These are phyloP conservation scores for Dipodomys stephensi DNA, from an alignment of 2,113 vertebrate genomes.

Conservation along the genomic window DNA sequence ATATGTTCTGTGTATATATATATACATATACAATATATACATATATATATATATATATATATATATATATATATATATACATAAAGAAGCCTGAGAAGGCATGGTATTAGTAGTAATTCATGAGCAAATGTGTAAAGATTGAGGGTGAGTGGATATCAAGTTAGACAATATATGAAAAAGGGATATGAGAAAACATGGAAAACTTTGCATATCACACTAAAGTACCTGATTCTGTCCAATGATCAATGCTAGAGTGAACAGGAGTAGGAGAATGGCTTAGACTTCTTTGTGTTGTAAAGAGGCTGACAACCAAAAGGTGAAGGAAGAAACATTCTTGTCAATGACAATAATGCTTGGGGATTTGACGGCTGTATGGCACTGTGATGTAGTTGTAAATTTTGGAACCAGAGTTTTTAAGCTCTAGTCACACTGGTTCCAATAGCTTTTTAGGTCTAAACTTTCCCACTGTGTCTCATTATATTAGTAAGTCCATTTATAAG, in stretches of 20 bases:
- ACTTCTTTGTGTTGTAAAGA: neutral
- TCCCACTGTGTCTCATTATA: neutral
- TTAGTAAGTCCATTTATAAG: neutral
- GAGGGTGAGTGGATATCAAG: neutral
- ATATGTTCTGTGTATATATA: no score
- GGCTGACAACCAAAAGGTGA: neutral
- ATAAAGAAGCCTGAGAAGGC: neutral
- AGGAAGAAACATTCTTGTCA: neutral
- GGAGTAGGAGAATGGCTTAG: neutral
- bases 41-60: no score
- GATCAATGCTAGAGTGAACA: rapidly evolving
- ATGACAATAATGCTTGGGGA: neutral
- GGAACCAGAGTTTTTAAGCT: neutral
- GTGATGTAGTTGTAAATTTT: neutral
- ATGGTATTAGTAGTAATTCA: neutral
- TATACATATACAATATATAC: no score
- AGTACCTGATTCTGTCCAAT: neutral
- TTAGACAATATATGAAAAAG: neutral
- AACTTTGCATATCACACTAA: neutral
- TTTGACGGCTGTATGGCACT: neutral
- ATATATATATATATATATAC: no score
- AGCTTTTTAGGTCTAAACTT: neutral
- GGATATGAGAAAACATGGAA: neutral
- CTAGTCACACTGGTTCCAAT: neutral
- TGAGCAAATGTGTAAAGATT: neutral